Percentiles rank a stretch among this genome's conserved stretches.
Evolutionary conservation across 1,140 invertebrate genomes (phyloP).

Genomic region (Cylas formicarius): DNA sequence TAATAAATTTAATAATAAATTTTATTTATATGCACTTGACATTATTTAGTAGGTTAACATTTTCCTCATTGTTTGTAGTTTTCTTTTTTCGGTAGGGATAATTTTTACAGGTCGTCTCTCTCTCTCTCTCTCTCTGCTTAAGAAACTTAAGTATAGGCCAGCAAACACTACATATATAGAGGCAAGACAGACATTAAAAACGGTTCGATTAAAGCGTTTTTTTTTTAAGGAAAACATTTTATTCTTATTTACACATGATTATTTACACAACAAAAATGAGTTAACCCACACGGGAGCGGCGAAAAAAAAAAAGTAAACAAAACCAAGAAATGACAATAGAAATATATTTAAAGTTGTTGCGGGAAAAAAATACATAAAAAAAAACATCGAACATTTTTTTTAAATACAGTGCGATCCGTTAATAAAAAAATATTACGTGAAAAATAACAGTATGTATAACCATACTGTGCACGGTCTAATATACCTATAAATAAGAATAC

Average conservation of each 20-base stretch:
- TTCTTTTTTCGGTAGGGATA: too few species aligned
- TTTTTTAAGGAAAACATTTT: too few species aligned
- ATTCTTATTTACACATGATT: too few species aligned
- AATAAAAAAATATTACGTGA: constrained; percentile 27
- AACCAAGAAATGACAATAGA: constrained; percentile 36
- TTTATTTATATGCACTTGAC: constrained; percentile 35
- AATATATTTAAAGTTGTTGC: constrained; percentile 39
- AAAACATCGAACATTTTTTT: constrained; percentile 33
- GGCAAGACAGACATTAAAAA: constrained; percentile 24
- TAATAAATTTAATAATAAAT: constrained; percentile 39
- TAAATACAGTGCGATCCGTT: constrained; percentile 31
- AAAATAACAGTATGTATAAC: constrained; percentile 36
- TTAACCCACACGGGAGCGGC: too few species aligned
- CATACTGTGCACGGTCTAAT: constrained; percentile 35
- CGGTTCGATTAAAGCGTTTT: too few species aligned
- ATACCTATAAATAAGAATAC: constrained; percentile 27
- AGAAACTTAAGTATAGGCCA: constrained; percentile 18
- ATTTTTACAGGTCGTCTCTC: too few species aligned
- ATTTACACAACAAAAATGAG: too few species aligned
- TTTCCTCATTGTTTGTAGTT: constrained; percentile 24
- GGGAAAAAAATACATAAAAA: constrained; percentile 38
- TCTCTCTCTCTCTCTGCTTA: too few species aligned
- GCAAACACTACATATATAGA: constrained; percentile 33
- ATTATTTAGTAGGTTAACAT: constrained; percentile 38
- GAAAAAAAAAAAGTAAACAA: constrained; percentile 24